Evolutionary conservation across 1,140 invertebrate genomes (phyloP).

Genomic region (Bombus consobrinus): DNA sequence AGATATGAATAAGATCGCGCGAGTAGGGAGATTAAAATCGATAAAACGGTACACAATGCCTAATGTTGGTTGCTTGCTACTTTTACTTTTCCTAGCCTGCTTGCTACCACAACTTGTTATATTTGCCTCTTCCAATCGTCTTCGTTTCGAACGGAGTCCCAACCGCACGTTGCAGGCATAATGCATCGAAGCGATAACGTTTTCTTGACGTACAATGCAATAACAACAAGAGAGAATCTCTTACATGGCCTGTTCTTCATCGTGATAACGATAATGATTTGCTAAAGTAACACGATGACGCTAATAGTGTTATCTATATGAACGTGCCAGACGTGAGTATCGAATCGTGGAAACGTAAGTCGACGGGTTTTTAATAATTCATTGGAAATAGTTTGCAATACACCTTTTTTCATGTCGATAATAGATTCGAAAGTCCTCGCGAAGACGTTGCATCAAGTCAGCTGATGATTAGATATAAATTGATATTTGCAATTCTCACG

Average conservation of each 20-base stretch:
- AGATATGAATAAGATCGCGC: not conserved
- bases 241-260: not conserved
- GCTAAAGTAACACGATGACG: not conserved
- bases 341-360: not conserved
- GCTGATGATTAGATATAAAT: not conserved
- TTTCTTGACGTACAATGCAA: not conserved
- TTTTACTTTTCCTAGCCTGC: not conserved
- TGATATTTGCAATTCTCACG: not conserved
- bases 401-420: not conserved
- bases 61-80: not conserved
- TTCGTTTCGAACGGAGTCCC: not conserved
- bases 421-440: not conserved
- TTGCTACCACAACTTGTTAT: too few relatives aligned
- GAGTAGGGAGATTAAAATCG: constrained; percentile 31
- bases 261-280: not conserved
- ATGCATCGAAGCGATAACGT: not conserved
- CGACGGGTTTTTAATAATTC: not conserved
- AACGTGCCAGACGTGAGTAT: not conserved
- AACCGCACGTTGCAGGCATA: not conserved
- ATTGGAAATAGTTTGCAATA: not conserved
- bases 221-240: not conserved
- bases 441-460: not conserved
- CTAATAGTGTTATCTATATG: not conserved
- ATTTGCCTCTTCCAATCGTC: not conserved
- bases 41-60: constrained; percentile 21